A percentile compares a stretch with the other conserved stretches of the same genome.
Conservation (phyloP, 2,797 vertebrate genomes). For the Coranthus polyacanthus region DNA sequence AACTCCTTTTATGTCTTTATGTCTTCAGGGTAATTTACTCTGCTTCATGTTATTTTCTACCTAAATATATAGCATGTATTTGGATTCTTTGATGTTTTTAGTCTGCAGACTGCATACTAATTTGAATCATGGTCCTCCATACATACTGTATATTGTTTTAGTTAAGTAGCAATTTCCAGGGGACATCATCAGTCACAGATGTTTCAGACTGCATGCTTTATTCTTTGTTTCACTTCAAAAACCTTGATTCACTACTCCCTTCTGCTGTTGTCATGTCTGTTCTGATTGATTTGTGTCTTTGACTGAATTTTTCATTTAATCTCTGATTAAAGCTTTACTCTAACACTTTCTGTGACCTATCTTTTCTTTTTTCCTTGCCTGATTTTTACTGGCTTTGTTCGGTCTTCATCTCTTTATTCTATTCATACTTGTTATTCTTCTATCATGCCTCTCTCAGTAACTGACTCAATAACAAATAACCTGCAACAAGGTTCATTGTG, state of each 20-base stretch:
- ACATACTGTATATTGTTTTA: conserved; percentile 38
- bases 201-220: conserved; percentile 41
- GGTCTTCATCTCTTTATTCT: conserved; percentile 9
- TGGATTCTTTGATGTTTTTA: conserved; percentile 58
- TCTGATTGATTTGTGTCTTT: conserved; percentile 49
- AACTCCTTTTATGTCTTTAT: conserved; percentile 74
- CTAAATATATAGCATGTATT: conserved; percentile 54
- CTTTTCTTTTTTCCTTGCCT: conserved; percentile 68
- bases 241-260: conserved; percentile 47
- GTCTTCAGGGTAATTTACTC: conserved; percentile 65
- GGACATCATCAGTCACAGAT: conserved; percentile 39
- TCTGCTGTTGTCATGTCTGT: conserved; percentile 47
- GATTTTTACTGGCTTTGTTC: conserved; percentile 41
- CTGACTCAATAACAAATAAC: conserved; percentile 17
- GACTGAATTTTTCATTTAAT: conserved; percentile 46
- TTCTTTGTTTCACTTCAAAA: conserved; percentile 46
- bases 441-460: conserved; percentile 38
- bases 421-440: conserved; percentile 33
- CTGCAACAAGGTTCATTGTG: conserved; percentile 7
- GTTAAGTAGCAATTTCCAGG: conserved; percentile 49
- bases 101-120: conserved; percentile 60
- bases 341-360: conserved; percentile 64
- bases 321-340: conserved; percentile 77
- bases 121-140: conserved; percentile 41
- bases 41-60: conserved; percentile 62